Evolutionary conservation across 2,113 vertebrate species (phyloP).

Genomic region (Catharus bicknelli): DNA sequence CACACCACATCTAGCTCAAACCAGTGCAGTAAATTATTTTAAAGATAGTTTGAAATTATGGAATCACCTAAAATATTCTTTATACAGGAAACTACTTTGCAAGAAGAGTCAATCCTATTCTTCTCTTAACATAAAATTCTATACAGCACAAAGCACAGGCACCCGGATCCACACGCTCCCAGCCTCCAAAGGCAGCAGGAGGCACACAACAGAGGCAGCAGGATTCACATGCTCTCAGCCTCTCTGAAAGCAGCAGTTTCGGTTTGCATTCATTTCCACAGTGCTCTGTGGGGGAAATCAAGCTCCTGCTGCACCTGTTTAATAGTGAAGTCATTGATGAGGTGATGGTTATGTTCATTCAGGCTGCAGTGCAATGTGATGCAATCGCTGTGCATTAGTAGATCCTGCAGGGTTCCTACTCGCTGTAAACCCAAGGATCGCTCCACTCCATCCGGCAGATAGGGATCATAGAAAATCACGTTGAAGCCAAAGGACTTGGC

Average conservation of each 20-base stretch:
- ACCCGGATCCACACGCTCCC: slow-evolving; percentile 34
- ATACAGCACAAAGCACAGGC: slow-evolving; percentile 53
- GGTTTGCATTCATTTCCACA: slow-evolving; percentile 59
- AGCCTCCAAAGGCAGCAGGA: slow-evolving; percentile 50
- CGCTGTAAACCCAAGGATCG: slow-evolving; percentile 88
- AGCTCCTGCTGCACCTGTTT: slow-evolving; percentile 84
- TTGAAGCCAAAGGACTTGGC: slow-evolving; percentile 91
- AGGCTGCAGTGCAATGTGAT: slow-evolving; percentile 91
- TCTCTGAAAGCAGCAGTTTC: slow-evolving; percentile 59
- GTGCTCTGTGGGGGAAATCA: slow-evolving; percentile 51
- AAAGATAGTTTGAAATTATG: not conserved
- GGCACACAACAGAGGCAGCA: slow-evolving; percentile 56
- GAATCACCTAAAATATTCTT: not conserved
- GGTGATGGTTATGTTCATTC: slow-evolving; percentile 93
- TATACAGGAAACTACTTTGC: not conserved
- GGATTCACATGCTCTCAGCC: slow-evolving; percentile 62
- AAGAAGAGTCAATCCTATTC: not conserved
- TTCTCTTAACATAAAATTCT: not conserved
- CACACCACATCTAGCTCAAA: not conserved
- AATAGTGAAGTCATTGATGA: slow-evolving; percentile 94
- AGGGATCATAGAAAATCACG: slow-evolving; percentile 90
- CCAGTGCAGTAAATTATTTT: not conserved
- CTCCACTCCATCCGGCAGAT: slow-evolving; percentile 89
- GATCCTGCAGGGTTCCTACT: slow-evolving; percentile 88
- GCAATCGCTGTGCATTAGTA: slow-evolving; percentile 91